Evolutionary conservation across 2,797 vertebrate genomes (phyloP), one percentile per base, ranked within the genome.

Genomic region (Urosaurus nigricauda): DNA sequence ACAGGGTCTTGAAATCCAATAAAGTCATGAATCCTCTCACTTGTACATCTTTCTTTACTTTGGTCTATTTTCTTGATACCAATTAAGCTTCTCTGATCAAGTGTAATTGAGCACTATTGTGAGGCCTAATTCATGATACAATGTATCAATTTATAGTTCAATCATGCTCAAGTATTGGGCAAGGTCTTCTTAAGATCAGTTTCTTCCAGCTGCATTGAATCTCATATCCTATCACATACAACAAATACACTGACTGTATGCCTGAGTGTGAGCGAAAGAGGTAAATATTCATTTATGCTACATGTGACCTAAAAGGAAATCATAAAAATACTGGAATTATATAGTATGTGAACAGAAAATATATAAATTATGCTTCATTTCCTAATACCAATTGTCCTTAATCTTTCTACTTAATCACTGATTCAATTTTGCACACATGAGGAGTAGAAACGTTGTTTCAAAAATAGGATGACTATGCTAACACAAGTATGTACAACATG

Each of bases 1-100:
- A 97, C 94, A 94, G 96, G 79, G 97, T 97, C 97, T 98, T 97
- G 96, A 97, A 96, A 97, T 95, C 94, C 73, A 95, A 93, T 87
- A 92, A 96, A 95, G 94, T 94, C 95, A 94, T 94, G 96, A 86
- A 86, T 91, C 91, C 88, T 93, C 92, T 80, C 94, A 93, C 92
- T 93, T 94, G 93, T 91, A 93, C 94, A 92, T 94, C 86, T 86
- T 93, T 93, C 94, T 95, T 94, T 94, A 96, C 90, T 88, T 94
- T 94, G 79, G 87, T 91, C 95, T 95, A 94, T 95, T 96, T 95
- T 91, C 92, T 95, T 94, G 87, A 90, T 75, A 78, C 85, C 92
- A 93, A 92, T 94, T 93, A 94, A 84, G 83, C 73, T 74, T 56
- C 63, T 79, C 77, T 79, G 82, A 87, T 71, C 93, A 88, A 91